Base-by-base conservation (phyloP, 2,113 vertebrate species). In the Acanthisitta chloris region DNA sequence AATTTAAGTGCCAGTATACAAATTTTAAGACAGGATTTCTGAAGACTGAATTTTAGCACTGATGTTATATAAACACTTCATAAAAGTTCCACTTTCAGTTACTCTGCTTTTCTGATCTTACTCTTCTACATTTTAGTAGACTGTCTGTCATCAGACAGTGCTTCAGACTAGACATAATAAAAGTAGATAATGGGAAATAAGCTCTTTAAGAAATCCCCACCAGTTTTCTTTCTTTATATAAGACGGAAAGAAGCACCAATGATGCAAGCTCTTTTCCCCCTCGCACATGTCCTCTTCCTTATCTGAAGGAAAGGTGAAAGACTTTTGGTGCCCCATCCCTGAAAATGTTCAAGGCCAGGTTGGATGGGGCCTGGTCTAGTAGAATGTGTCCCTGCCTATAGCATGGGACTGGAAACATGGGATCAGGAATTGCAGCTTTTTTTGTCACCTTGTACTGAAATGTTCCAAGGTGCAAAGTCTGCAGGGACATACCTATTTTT, bases 311-410 rank as follows among this genome's bases (percentile, higher is more conserved):
- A 29, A 20, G 10, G 10, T 51, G 31, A 38, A 74, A 79, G 14
- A 8, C 17, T 48, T 69, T 61, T 40, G 14, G 42, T 69, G 12
- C 9, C 9, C 62, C 4, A 2, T 4, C 20, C 14, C 62, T 83
- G 62, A 5, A 1, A 69, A 2, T 19, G 34, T 18, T 1, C 55
- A 36, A 36, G n/a, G 20, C 25, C 46, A 48, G 14, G 17, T 3
- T 69, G 34, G 34, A 55, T 0, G 0, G 17, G 46, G 5, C 12
- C 20, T 48, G 46, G n/a, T 9, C 2, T 1, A 26, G 62, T 42
- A 62, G 40, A 31, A 82, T 17, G 3, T 76, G 54, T 26, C 20
- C 26, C 26, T 51, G 10, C 14, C 34, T 6, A 5, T 33, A 43
- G 42, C 19, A 73, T 16, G 8, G 21, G 2, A 4, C n/a, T 81